Evolutionary conservation across 2,797 vertebrate species (phyloP), one percentile per base, ranked within the genome.

Genomic region (Megalops cyprinoides): DNA sequence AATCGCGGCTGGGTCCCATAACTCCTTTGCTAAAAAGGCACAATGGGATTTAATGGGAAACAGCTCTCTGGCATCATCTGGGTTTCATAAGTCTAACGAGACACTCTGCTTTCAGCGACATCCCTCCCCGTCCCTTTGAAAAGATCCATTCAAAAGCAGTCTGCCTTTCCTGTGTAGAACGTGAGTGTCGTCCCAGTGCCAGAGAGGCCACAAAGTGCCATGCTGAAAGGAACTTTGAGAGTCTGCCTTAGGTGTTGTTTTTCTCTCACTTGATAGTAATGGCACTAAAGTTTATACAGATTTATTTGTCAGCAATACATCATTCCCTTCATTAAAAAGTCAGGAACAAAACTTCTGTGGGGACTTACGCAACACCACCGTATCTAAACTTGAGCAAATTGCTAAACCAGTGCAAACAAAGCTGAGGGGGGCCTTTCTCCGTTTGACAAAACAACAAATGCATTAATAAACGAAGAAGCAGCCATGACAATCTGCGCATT

Each of bases 31-130:
- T n/a, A n/a, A 71, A 75, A 82, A 49, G 48, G 58, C 28, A 51
- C 62, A 51, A 73, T 74, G 71, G 31, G 48, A 56, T 83, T 56
- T 74, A 76, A 77, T 79, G 10, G 65, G 44, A 74, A 79, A 79
- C 37, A 48, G 80, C 42, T 18, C 65, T 25, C 73, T 76, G 37
- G 34, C 80, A 53, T 79, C 82, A 75, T 77, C 74, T 84, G 84
- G 74, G 76, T 81, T 82, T 78, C 60, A 84, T 77, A 81, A 82
- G 28, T 62, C 14, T 6, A 34, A 82, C 53, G 67, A 75, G 62
- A 44, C 37, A 56, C 46, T 9, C 42, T 23, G 25, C 71, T 79
- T 18, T 56, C 34, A 71, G 18, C 6, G 25, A 28, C 44, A 51
- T 53, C 44, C 65, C 31, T 44, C 58, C 25, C 48, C 37, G 25